Base-by-base conservation (phyloP, 2,888 invertebrate species). In the Dysmachus trigonus region DNA sequence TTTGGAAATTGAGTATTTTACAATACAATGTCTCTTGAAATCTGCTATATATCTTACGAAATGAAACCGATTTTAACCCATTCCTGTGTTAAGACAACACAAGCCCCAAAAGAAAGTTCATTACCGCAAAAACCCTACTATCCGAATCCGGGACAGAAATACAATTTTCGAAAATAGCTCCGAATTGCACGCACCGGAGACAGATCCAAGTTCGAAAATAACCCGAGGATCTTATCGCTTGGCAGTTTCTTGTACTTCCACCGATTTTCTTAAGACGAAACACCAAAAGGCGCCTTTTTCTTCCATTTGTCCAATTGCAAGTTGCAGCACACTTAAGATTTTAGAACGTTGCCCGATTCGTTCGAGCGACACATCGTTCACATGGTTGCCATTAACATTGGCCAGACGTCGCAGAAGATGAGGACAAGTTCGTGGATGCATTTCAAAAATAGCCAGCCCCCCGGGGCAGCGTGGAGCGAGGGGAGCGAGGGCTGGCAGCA, bases 341-440 rank as follows among this genome's bases (percentile, higher is more conserved):
- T 41, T 8, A 27, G 22, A 18, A 27, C 22, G 27, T 22, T 7
- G 62, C 62, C 13, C 13, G 62, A 2, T 62, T 22, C 33, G 73
- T 31, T 33, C 15, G 38, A 22, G 77, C 41, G 77, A 41, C 47
- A 41, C 47, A 76, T 77, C 77, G 77, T 27, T 41, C 77, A 41
- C 77, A 77, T 77, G 77, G 77, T 18, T 77, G 77, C 77, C 77
- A 77, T 77, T 77, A 77, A 77, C 77, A 77, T 77, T 77, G 77
- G 77, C 77, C 77, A 27, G 33, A 73, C 73, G 33, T n/a, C 47
- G 27, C 10, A 7, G 47, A 77, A 10, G 77, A 77, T 41, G n/a
- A 41, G 77, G 38, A 77, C 77, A 77, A 77, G 77, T 77, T 77
- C 77, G 77, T n/a, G 30, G 22, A 41, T 77, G 77, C 35, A 41